Evolutionary conservation across 2,797 vertebrate species (phyloP), one percentile per base, ranked within the genome.

Genomic region (Propithecus deckenii): DNA sequence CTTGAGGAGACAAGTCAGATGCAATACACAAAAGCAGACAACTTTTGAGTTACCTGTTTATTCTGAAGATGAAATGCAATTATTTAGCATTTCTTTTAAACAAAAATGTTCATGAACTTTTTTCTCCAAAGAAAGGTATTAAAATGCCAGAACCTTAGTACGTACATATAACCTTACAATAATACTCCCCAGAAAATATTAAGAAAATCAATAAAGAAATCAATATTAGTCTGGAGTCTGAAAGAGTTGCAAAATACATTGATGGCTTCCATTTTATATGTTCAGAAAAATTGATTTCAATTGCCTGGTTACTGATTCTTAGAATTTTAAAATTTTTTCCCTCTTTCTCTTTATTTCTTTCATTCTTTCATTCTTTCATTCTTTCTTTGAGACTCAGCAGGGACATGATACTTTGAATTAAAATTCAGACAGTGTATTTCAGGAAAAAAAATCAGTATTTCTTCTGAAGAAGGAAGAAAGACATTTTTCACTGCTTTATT

Each of bases 151-250:
- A 84, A 93, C 30, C 57, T 94, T 94, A 96, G 20, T 83, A 87
- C 94, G 52, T 61, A 87, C 30, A 78, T 61, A 90, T 81, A 55
- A 78, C 35, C 17, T 55, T 59, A 46, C 46, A 83, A 41, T 90
- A 88, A 69, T 85, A 93, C 38, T 89, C 22, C 22, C 14, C 46
- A 89, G 90, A 86, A 95, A 96, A 85, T 84, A 96, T 87, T 97
- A 41, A 74, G 23, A 95, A 96, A 96, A 94, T 93, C 38, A 93
- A 89, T 95, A 67, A 85, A 63, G 74, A 89, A 96, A 87, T 96
- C 50, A 65, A 59, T 96, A 86, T 69, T 61, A 95, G 81, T 86
- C 59, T 84, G 7, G 41, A 75, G 63, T 90, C 32, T 72, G 25
- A 15, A 76, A 88, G 28, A 74, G 61, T 78, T 96, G 22, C 14